Conservation (phyloP, 2,888 invertebrate genomes). For the Oligia latruncula region DNA sequence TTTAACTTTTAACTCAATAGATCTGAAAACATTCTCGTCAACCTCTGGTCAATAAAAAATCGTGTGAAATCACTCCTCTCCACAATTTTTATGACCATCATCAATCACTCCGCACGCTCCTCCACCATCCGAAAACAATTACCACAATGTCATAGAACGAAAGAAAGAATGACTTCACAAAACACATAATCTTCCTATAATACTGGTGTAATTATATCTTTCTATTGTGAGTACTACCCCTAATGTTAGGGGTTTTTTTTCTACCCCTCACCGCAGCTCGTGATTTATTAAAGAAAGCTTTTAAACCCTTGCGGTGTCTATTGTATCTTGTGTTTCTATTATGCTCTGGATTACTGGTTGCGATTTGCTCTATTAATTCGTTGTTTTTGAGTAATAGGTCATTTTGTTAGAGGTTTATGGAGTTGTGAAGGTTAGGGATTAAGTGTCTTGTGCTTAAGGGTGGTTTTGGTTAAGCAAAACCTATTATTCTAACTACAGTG, state of each 20-base stretch:
- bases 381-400: conserved; percentile 66
- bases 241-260: conserved; percentile 58
- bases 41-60: not conserved
- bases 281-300: conserved; percentile 89
- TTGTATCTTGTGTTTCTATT: conserved; percentile 76
- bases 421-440: not conserved
- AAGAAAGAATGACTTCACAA: conserved; percentile 73
- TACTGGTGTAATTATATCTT: conserved; percentile 83
- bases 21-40: not conserved
- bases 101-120: conserved; percentile 53
- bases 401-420: conserved; percentile 36
- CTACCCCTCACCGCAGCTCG: conserved; percentile 67
- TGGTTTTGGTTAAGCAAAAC: not conserved
- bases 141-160: conserved; percentile 47
- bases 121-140: conserved; percentile 52
- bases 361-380: conserved; percentile 81
- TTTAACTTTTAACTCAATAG: not conserved
- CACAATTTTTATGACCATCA: conserved; percentile 27
- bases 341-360: conserved; percentile 76
- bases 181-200: conserved; percentile 80
- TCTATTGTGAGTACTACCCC: conserved; percentile 73
- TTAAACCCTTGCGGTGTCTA: conserved; percentile 87
- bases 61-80: conserved; percentile 37
- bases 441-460: not conserved
- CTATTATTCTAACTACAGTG: no score